Evolutionary conservation across 2,113 vertebrate genomes (phyloP), one percentile per base, ranked within the genome.

Genomic region (Equus przewalskii): DNA sequence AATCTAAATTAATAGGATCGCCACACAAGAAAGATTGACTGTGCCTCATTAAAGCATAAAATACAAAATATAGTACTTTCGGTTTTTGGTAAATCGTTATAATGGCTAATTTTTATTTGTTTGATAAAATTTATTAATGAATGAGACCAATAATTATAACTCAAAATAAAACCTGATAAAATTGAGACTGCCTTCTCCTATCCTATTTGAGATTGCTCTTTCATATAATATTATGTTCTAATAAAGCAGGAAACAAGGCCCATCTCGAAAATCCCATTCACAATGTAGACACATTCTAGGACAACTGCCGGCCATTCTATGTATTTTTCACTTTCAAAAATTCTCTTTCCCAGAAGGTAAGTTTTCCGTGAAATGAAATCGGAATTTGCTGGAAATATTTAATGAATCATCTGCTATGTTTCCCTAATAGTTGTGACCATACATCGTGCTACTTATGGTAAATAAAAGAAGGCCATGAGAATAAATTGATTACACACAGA

Each of bases 1-100:
- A 93, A 65, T 51, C 22, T 93, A 36, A 98, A 97, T 96, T 62
- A 97, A 24, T 78, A 91, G 41, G 58, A 73, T 87, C 72, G 58
- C 16, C 69, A 7, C 62, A 93, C 95, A 97, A 91, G 94, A 97
- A 96, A 98, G 98, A 81, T n/a, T 72, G 75, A 90, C n/a, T 72
- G 21, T 70, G 58, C 12, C 60, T 97, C 88, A 95, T 98, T 96
- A 97, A 97, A 91, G 33, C 21, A 79, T 62, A 81, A 89, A 97
- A 46, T 81, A 95, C 81, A 97, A 11, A 85, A 96, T 87, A 92
- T 44, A 91, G 11, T 36, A 12, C 33, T 94, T 92, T 49, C 13
- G 18, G 58, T 33, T 96, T 91, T 83, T 11, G 24, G 21, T 94
- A 97, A 87, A 67, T 97, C 41, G 82, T 88, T 87, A 75, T 96